phyloP scores from a whole-genome alignment of 2,888 invertebrate genomes.

The Steinernema hermaphroditum region DNA sequence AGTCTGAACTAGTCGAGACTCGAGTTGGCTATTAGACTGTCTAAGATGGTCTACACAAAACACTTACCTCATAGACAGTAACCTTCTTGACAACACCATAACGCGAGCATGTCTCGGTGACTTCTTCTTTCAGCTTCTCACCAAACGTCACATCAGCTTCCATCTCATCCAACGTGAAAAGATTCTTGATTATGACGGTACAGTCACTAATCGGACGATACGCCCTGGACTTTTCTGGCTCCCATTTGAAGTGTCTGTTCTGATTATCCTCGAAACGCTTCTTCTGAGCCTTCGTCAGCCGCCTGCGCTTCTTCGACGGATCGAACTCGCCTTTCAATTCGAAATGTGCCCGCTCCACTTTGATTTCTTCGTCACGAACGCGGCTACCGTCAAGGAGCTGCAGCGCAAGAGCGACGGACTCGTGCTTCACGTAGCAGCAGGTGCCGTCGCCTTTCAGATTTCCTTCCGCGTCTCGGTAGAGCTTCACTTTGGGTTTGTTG shows the following conservation, averaged over 20 bases:
- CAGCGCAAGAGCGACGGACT: conserved; percentile 74
- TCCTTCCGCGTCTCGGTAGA: conserved; percentile 83
- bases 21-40: too few relatives aligned
- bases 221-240: conserved; percentile 85
- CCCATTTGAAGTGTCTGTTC: conserved; percentile 91
- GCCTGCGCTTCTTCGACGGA: conserved; percentile 84
- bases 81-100: conserved; percentile 90
- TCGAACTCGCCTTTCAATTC: conserved; percentile 84
- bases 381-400: conserved; percentile 86
- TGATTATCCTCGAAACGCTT: conserved; percentile 80
- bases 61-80: conserved; percentile 80
- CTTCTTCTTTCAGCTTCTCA: conserved; percentile 85
- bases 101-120: conserved; percentile 84
- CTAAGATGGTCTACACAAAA: too few relatives aligned
- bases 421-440: conserved; percentile 74
- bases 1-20: too few relatives aligned
- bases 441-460: conserved; percentile 90
- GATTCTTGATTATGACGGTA: conserved; percentile 87
- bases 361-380: conserved; percentile 79
- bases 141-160: conserved; percentile 78
- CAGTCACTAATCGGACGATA: conserved; percentile 85
- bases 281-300: conserved; percentile 83
- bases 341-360: conserved; percentile 89
- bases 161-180: conserved; percentile 86
- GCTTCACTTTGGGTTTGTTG: conserved; percentile 81